These are phyloP conservation scores for Ophion costatus DNA, from an alignment of 2,888 invertebrate genomes.

Conservation along the genomic window DNA sequence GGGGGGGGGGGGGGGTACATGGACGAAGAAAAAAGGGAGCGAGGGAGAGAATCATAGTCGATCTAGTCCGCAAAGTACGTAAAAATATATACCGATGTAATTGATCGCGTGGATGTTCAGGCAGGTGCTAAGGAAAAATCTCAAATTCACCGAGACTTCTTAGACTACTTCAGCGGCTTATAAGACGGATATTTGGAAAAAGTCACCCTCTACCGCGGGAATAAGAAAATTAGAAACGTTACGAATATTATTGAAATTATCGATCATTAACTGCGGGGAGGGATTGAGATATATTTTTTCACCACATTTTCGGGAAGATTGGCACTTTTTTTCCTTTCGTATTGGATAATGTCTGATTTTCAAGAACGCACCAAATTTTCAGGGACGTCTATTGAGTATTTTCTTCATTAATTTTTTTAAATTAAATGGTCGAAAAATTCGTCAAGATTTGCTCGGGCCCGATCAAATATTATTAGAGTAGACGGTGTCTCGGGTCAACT, in stretches of 20 bases:
- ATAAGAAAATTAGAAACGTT: no score
- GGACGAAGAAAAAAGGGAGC: neutral
- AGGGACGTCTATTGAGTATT: neutral
- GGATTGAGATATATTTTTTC: neutral
- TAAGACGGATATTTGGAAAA: neutral
- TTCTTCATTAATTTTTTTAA: neutral
- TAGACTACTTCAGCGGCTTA: neutral
- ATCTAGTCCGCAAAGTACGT: neutral
- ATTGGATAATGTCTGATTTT: neutral
- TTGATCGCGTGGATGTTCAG: neutral
- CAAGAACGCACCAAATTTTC: neutral
- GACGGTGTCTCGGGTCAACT: no score
- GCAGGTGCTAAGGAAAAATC: neutral
- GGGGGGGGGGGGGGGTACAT: no score
- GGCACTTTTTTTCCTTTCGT: neutral
- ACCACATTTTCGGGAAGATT: neutral
- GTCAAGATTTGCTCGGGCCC: neutral
- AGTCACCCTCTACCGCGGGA: no score
- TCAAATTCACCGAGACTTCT: neutral
- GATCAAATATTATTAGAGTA: neutral
- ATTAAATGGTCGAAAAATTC: no score
- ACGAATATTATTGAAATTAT: neutral
- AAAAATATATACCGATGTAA: neutral
- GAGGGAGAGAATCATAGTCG: neutral
- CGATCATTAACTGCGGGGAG: neutral